Evolutionary conservation across 92 coral and sea anemone genomes (phyloP), one percentile per base, ranked within the genome.

Genomic region (Zoanthus solanderi): DNA sequence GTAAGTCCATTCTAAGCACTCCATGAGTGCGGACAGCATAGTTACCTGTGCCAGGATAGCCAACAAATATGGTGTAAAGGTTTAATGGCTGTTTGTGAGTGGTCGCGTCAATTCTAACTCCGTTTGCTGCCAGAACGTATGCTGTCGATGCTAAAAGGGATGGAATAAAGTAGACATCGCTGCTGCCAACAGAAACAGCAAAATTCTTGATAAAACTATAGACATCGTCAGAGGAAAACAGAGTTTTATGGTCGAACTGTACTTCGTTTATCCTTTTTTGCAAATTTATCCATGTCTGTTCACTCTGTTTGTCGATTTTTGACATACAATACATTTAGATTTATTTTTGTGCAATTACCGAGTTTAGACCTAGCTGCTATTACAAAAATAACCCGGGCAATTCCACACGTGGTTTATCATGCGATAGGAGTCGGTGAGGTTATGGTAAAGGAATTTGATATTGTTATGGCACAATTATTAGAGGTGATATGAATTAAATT

Each of bases 1-100:
- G 16, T 57, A 57, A 57, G 5, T 57, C 18, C 65, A 16, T 57
- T 5, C 18, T 57, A 12, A 57, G 16, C 65, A 57, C 18, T 12
- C 16, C 18, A 57, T n/a, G 65, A 57, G 65, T 57, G 18, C 65
- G 65, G 16, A 57, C 2, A 57, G 65, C 65, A 57, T 57, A 84
- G 42, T 84, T 84, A 46, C 88, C 79, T 58, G 88, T 71, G 46
- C 88, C 88, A 12, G 88, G 88, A 83, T 83, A 67, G 13, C 87
- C 87, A 66, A 83, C 87, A 83, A 83, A 83, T 47, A 83, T 83
- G 30, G 88, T 84, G 31, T 84, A 84, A 5, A 71, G 50, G 69
- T 84, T 84, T 42, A 84, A 15, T 28, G 78, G 63, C 60, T 84
- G 79, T 65, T 71, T 42, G 71, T 84, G 67, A 45, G 88, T 84